These are phyloP conservation scores for Tenualosa thibaudeaui DNA, from an alignment of 2,797 vertebrate species.

Conservation along the genomic window DNA sequence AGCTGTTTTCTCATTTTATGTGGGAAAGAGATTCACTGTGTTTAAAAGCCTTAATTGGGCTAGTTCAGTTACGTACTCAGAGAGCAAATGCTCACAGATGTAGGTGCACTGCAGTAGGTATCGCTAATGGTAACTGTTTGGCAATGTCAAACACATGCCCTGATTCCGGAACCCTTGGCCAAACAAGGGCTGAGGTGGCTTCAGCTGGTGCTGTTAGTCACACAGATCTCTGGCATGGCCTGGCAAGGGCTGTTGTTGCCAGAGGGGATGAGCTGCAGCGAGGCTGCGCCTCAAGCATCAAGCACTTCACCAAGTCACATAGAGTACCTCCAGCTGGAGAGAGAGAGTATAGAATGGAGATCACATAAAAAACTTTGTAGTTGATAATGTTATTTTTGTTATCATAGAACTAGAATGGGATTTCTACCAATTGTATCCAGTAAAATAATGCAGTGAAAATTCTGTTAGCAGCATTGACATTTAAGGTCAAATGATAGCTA, in stretches of 20 bases:
- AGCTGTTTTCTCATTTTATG: too few relatives aligned
- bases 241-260: neutral
- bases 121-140: neutral
- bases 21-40: neutral
- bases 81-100: neutral
- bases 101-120: neutral
- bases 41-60: neutral
- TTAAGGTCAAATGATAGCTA: neutral
- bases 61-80: neutral
- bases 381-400: neutral
- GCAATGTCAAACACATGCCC: neutral
- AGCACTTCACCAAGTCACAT: neutral
- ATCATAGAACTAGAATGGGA: too few relatives aligned
- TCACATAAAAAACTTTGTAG: neutral
- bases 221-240: neutral
- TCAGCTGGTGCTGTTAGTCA: slow-evolving; percentile 12
- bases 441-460: too few relatives aligned
- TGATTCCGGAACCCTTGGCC: neutral
- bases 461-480: neutral
- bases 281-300: neutral
- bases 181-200: neutral
- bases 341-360: neutral
- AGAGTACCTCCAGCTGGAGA: neutral
- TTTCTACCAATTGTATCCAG: too few relatives aligned
- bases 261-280: neutral